Base-by-base conservation (phyloP, 2,113 vertebrate species). In the Daphoenositta chrysoptera region DNA sequence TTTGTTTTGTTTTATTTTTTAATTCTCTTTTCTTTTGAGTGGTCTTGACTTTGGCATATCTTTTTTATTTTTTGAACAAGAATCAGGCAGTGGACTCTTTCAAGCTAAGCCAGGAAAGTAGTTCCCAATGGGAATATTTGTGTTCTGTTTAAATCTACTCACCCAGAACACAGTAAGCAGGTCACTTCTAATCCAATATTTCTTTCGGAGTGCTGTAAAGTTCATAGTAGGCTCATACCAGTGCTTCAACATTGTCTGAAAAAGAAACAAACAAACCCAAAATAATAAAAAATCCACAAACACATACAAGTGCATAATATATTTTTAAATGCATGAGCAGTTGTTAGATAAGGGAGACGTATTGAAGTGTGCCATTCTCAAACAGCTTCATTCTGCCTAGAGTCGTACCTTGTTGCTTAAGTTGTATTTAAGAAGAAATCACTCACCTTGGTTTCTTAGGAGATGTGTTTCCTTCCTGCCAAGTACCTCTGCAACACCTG, bases 141-240 rank as follows among this genome's bases (percentile, higher is more conserved):
- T 92, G 26, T 88, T 87, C 89, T 58, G 56, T 92, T 94, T 28
- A 27, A 83, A 92, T 78, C 70, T 85, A 66, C 93, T 86, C 91
- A 60, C 81, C 84, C 88, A 77, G 73, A 85, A 60, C 44, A n/a
- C 27, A 82, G 35, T 88, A 85, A 97, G 71, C 2, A 2, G 79
- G 93, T 94, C 88, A 75, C 28, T 69, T 61, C 54, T 70, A 22
- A 28, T 64, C 48, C 70, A 45, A 0, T 63, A 45, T 83, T 86
- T 93, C 57, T 73, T 85, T 95, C 30, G 50, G 35, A 69, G 24
- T 35, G 22, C 26, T 56, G 24, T 81, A 20, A 71, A 76, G 48
- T 78, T 83, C 33, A 10, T 66, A 51, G 24, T 58, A 35, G 54
- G 27, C 33, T 31, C 13, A 17, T 83, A 57, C 10, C 35, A 60